These are phyloP conservation scores for Myodes glareolus DNA, from an alignment of 2,113 vertebrate genomes.

Conservation along the genomic window DNA sequence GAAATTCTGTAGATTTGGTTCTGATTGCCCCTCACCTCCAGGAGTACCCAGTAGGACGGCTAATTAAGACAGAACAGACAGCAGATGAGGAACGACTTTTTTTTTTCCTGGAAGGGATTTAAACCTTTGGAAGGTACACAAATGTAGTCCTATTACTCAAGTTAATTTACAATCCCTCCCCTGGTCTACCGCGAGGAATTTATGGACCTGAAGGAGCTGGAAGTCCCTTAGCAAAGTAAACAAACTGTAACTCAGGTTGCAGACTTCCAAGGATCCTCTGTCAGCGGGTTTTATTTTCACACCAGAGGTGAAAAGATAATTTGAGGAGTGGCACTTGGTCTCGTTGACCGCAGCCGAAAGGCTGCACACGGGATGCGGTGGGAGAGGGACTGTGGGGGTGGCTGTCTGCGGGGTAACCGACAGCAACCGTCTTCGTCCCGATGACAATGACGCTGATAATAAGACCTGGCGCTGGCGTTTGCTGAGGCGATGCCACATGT, in stretches of 20 bases:
- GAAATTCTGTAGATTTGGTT: slow-evolving; percentile 52
- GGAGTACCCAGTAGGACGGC: slow-evolving; percentile 58
- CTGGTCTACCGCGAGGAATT: slow-evolving; percentile 83
- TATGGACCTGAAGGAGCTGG: slow-evolving; percentile 85
- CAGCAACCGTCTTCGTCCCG: slow-evolving; percentile 1
- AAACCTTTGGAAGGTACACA: slow-evolving; percentile 83
- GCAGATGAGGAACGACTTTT: slow-evolving; percentile 75
- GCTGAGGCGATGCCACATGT: not conserved
- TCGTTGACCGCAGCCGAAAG: slow-evolving; percentile 38
- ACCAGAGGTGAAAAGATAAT: slow-evolving; percentile 81
- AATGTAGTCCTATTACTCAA: slow-evolving; percentile 84
- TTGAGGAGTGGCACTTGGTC: slow-evolving; percentile 60
- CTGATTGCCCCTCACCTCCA: slow-evolving; percentile 53
- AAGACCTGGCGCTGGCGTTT: slow-evolving; percentile 20
- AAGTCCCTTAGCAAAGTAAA: slow-evolving; percentile 89
- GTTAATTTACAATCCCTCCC: slow-evolving; percentile 84
- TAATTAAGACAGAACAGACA: slow-evolving; percentile 81
- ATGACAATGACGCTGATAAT: not conserved
- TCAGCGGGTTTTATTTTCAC: slow-evolving; percentile 79
- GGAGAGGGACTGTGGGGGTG: not conserved
- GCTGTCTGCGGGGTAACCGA: not conserved
- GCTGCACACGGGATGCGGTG: not conserved
- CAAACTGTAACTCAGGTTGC: slow-evolving; percentile 86
- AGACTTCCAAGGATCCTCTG: slow-evolving; percentile 79
- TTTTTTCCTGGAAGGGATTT: slow-evolving; percentile 74